Evolutionary conservation across 2,888 invertebrate genomes (phyloP), one percentile per base, ranked within the genome.

Genomic region (Acanthacorydalis orientalis): DNA sequence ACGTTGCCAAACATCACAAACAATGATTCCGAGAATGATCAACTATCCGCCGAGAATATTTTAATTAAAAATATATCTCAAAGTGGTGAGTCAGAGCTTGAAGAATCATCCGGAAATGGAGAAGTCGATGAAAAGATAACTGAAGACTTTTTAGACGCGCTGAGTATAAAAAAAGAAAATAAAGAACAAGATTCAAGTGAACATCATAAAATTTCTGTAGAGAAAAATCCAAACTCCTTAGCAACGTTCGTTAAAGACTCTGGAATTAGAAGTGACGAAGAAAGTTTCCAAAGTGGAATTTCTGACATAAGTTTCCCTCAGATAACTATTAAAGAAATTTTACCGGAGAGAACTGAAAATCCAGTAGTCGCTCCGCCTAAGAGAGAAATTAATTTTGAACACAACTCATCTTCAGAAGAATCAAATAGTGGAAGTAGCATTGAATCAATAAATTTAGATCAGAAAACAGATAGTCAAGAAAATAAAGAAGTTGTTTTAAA

Each of bases 321-420:
- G 50, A 65, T 65, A 31, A 75, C 75, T 1, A 77, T 77, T 32
- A 76, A 75, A 53, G 77, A 77, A 61, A 75, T 77, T 6, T 74
- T 75, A 4, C 75, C 74, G 0, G 73, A 62, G 51, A 54, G 60
- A 12, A 62, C 61, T 45, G 64, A 64, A 51, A 62, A 61, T 33
- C 60, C 64, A 10, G 58, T 63, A n/a, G 63, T 63, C 4, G 57
- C 59, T 9, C 57, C 60, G 6, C 59, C 62, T 31, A 61, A 61
- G 48, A 55, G 54, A 1, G 57, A 57, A 46, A 53, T 53, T 12
- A 69, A 0, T 68, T 68, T 23, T 23, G 52, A 66, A 69, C 4
- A 69, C 70, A 7, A 60, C 68, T 6, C 68, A 67, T 15, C 62
- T 67, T 11, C 59, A 51, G 70, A 72, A 55, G 68, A 65, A 9